These are phyloP conservation scores for Staurois parvus DNA, from an alignment of 2,797 vertebrate species.

Conservation along the genomic window DNA sequence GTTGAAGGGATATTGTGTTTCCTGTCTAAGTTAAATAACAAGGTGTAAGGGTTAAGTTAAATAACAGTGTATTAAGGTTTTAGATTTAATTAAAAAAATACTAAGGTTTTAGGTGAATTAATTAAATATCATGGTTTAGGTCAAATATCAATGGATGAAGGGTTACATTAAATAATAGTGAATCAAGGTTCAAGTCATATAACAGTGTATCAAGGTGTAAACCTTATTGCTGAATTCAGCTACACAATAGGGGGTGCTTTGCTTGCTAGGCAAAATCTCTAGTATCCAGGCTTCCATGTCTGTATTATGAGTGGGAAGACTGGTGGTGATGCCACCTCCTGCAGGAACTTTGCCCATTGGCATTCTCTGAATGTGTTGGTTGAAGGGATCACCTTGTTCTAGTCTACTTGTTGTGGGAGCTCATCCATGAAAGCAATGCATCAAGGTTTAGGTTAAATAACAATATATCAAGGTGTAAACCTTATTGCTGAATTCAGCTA, in stretches of 20 bases:
- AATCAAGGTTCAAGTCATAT: no score
- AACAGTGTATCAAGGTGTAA: no score
- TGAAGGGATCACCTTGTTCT: slow-evolving; percentile 73
- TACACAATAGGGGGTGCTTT: not conserved
- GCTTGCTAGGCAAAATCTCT: slow-evolving; percentile 13
- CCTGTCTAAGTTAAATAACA: no score
- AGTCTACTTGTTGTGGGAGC: slow-evolving; percentile 64
- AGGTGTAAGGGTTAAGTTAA: no score
- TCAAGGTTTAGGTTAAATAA: no score
- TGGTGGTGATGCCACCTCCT: slow-evolving; percentile 26
- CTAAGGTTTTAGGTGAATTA: no score
- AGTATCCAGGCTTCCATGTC: not conserved
- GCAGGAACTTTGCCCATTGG: slow-evolving; percentile 71
- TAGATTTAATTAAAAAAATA: no score
- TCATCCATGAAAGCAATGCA: slow-evolving; percentile 45
- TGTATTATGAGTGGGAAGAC: slow-evolving; percentile 9
- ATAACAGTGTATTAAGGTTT: no score
- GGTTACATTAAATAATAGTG: no score
- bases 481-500: not conserved
- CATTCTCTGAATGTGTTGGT: slow-evolving; percentile 73
- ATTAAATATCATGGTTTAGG: no score
- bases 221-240: not conserved
- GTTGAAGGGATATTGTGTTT: no score
- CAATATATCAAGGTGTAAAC: not conserved
- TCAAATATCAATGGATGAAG: no score